Conservation (phyloP, 2,797 vertebrate species). For the Labeo calbasu region DNA sequence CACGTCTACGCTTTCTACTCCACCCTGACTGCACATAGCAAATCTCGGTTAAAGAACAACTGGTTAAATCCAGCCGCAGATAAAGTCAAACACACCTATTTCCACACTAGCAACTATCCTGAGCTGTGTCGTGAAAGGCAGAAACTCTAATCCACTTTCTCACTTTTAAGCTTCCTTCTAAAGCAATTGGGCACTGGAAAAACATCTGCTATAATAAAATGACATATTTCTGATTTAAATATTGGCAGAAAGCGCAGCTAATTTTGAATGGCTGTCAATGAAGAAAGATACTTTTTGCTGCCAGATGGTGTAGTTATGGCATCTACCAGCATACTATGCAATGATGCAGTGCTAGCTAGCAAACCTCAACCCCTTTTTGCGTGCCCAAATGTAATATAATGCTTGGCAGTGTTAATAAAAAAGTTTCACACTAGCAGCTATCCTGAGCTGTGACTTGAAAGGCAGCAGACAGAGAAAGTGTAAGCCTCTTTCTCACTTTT, state of each 20-base stretch:
- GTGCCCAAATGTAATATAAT: background rate
- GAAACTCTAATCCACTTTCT: background rate
- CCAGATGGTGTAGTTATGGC: background rate
- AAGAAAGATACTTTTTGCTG: background rate
- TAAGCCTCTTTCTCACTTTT: background rate
- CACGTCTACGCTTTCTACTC: background rate
- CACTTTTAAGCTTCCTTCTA: background rate
- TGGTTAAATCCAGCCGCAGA: background rate
- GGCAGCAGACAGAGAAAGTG: background rate
- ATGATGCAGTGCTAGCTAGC: background rate
- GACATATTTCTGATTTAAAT: background rate
- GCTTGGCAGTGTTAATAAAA: background rate
- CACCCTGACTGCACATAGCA: background rate
- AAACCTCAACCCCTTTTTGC: background rate
- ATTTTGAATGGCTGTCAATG: constrained; percentile 9
- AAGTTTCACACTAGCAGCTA: background rate
- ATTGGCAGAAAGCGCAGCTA: background rate
- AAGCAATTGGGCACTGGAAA: background rate
- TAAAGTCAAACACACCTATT: background rate
- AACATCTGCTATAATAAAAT: background rate
- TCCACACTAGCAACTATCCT: background rate
- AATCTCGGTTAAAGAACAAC: background rate
- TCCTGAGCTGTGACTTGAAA: background rate
- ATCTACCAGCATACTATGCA: background rate
- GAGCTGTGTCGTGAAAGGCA: background rate